Evolutionary conservation across 2,888 invertebrate species (phyloP).

Genomic region (Salpingus planirostris): DNA sequence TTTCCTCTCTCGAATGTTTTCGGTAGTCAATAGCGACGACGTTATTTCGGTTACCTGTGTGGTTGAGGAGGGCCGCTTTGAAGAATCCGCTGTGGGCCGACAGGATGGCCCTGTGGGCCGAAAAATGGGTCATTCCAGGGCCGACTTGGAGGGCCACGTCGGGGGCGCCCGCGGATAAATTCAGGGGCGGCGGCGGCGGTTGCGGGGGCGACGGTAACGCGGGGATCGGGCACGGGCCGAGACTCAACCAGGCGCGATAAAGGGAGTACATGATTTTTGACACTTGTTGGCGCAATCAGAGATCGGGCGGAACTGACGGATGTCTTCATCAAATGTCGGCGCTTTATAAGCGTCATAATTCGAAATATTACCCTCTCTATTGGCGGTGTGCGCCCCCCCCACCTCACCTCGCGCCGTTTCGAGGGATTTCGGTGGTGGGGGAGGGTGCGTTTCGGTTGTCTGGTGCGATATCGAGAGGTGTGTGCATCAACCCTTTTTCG

Average conservation of each 20-base stretch:
- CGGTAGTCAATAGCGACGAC: too few species aligned
- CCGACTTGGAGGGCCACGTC: constrained; percentile 59
- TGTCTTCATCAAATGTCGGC: constrained; percentile 31
- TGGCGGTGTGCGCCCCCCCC: constrained; percentile 11
- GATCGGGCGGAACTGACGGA: constrained; percentile 27
- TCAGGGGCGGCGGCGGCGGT: constrained; percentile 23
- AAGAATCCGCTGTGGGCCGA: constrained; percentile 64
- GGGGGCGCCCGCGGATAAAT: constrained; percentile 36
- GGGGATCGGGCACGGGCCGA: constrained; percentile 27
- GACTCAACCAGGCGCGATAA: constrained; percentile 42
- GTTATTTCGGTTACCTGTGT: too few species aligned
- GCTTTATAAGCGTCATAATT: constrained; percentile 31
- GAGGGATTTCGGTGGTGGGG: constrained; percentile 18
- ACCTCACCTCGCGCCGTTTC: too few species aligned
- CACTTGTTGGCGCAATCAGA: constrained; percentile 17
- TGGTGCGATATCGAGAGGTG: constrained; percentile 9
- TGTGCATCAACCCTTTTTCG: too few species aligned
- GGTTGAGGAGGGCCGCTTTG: constrained; percentile 50
- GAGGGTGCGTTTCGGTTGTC: constrained; percentile 15
- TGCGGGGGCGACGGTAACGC: constrained; percentile 8
- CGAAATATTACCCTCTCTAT: constrained; percentile 25
- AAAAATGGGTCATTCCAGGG: constrained; percentile 53
- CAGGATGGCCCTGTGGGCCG: constrained; percentile 57
- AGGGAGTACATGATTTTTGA: constrained; percentile 38
- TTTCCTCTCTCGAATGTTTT: not conserved